Evolutionary conservation across 2,888 invertebrate species (phyloP), one percentile per base, ranked within the genome.

Genomic region (Hanleya hanleyi): DNA sequence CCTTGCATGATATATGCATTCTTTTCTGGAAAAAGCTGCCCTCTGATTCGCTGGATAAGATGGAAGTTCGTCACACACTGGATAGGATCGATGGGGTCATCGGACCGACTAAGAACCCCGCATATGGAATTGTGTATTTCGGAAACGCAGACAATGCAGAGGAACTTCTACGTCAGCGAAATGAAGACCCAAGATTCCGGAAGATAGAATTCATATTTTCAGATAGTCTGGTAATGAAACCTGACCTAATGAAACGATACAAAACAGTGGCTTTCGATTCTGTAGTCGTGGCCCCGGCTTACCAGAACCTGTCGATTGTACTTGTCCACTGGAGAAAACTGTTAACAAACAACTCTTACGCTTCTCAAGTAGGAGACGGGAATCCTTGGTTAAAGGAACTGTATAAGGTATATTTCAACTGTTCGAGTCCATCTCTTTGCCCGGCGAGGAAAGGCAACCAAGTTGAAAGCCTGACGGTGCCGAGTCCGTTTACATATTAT

Each of bases 1-100:
- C 37, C 15, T 41, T 51, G 15, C 49, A 38, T 3, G 71, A 70
- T 5, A 66, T 77, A 3, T 77, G 77, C 41, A 33, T 77, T 15
- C 36, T 29, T 26, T 64, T 37, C 57, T 22, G 22, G 15, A 32
- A 57, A 32, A 47, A 47, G 7, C 7, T 47, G 47, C n/a, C n/a
- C n/a, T 29, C 57, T 4, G 29, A 1, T 18, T 15, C 9, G 22
- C 15, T 4, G 22, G 22, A 22, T 15, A 9, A 15, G 4, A 15
- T 1, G 9, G 26, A 57, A 32, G 4, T 57, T 4, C 57, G 29
- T 22, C 18, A 29, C 15, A 1, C 57, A 2, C 29, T 57, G 12
- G 2, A 26, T 32, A 57, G 57, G 29, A 22, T 57, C 32, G 1
- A 4, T 1, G 29, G 22, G 57, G 12, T 22, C 57, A 32, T 22